Evolutionary conservation across 1,140 invertebrate genomes (phyloP).

Genomic region (Drosophila lini): DNA sequence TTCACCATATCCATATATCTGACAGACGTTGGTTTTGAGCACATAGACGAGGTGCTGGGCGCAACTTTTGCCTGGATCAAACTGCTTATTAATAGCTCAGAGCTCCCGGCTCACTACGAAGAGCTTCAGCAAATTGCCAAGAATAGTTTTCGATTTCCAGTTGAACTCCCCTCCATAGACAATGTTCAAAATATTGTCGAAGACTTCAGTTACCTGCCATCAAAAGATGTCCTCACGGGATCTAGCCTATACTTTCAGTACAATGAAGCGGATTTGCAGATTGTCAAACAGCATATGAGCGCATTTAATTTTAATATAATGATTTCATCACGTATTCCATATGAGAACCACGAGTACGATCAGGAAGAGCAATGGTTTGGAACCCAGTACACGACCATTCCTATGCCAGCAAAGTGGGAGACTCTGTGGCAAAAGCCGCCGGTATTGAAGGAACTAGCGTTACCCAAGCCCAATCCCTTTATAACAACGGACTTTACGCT

Average conservation of each 20-base stretch:
- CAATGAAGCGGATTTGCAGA: constrained; percentile 88
- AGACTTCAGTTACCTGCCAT: constrained; percentile 91
- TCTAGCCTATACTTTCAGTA: constrained; percentile 91
- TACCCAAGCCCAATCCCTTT: constrained; percentile 52
- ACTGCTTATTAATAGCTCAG: constrained; percentile 87
- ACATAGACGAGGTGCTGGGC: constrained; percentile 89
- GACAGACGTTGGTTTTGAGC: constrained; percentile 91
- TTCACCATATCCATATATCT: constrained; percentile 91
- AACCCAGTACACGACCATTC: constrained; percentile 71
- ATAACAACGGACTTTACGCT: constrained; percentile 58
- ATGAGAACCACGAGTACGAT: constrained; percentile 86
- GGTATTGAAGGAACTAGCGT: constrained; percentile 79
- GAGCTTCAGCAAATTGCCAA: constrained; percentile 88
- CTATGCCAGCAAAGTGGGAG: constrained; percentile 87
- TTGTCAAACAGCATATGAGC: constrained; percentile 88
- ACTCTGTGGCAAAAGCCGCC: constrained; percentile 86
- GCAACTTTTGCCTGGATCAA: constrained; percentile 90
- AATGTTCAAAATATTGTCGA: constrained; percentile 91
- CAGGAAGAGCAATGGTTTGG: constrained; percentile 88
- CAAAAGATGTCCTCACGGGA: constrained; percentile 91
- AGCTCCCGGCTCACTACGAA: constrained; percentile 84
- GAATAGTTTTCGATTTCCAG: constrained; percentile 89
- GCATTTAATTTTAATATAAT: constrained; percentile 91
- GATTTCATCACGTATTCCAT: constrained; percentile 87
- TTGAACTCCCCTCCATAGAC: constrained; percentile 88